Base-by-base conservation (phyloP, 2,888 invertebrate species). In the Eristalinus aeneus region DNA sequence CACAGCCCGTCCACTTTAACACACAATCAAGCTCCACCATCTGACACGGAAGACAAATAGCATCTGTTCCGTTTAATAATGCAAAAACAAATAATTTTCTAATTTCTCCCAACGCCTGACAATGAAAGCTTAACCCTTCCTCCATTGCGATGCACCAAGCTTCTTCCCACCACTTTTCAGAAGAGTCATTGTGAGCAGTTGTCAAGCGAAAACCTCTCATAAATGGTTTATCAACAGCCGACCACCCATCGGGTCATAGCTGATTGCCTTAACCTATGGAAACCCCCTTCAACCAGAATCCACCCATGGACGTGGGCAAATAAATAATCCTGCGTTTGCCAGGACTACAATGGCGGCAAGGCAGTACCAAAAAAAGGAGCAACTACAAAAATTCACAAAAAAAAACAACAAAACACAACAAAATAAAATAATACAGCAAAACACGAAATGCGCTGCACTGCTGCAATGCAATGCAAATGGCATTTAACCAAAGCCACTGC, bases 391-490 rank as follows among this genome's bases (percentile, higher is more conserved):
- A 34, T 34, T 9, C 46, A 16, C 32, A 22, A 39, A 23, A 12
- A 10, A 31, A 69, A 53, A 64, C 39, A 46, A 31, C 56, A 54
- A 22, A 63, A 60, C 8, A 46, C 0, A 79, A 20, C 71, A 69
- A 10, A 63, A 53, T n/a, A n/a, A n/a, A n/a, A n/a, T n/a, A n/a
- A n/a, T n/a, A n/a, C n/a, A n/a, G n/a, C 60, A 69, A 61, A 68
- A 46, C 46, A 63, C 60, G 61, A 58, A 39, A 27, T 56, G 22
- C 23, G 61, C 87, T 73, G 73, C 54, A 68, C 81, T 76, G 72
- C 68, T 64, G 77, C 84, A 79, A 88, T 88, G 74, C 76, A 89
- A 88, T 88, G 74, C 76, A 89, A 89, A 88, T 88, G 81, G 63
- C 88, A 84, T 83, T 72, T 87, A 84, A 75, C 88, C 87, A 87